These are phyloP conservation scores for Camponotus vicinus DNA, from an alignment of 1,140 invertebrate genomes.

Conservation along the genomic window DNA sequence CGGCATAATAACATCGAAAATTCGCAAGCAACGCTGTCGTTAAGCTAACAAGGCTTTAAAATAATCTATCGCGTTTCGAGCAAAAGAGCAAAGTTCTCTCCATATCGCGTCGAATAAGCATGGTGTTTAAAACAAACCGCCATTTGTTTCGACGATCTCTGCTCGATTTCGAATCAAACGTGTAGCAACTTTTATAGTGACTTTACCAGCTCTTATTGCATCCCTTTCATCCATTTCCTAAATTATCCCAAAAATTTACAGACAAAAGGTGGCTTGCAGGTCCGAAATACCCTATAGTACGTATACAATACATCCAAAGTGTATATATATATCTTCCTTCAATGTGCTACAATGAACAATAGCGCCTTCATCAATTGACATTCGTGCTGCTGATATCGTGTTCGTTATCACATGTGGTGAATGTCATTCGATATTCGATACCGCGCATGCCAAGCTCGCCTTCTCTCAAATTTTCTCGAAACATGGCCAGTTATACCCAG, in stretches of 20 bases:
- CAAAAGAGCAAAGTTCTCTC: background rate
- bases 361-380: slow-evolving; percentile 31
- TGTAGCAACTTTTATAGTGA: background rate
- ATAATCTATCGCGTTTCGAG: slow-evolving; percentile 26
- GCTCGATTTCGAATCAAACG: background rate
- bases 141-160: background rate
- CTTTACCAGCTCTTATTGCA: background rate
- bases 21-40: slow-evolving; percentile 19
- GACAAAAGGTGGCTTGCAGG: background rate
- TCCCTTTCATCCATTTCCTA: background rate
- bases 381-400: slow-evolving; percentile 30
- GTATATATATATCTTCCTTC: no score
- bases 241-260: background rate
- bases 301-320: no score
- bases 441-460: background rate
- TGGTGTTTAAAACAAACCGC: background rate
- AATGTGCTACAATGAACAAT: slow-evolving; percentile 34
- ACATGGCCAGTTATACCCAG: background rate
- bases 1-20: slow-evolving; percentile 35
- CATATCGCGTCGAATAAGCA: background rate
- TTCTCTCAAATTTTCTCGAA: slow-evolving; percentile 29
- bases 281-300: slow-evolving; percentile 9
- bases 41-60: slow-evolving; percentile 37
- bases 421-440: slow-evolving; percentile 35
- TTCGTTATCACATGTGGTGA: slow-evolving; percentile 42